Evolutionary conservation across 2,888 invertebrate genomes (phyloP), one percentile per base, ranked within the genome.

Genomic region (Tetragonisca angustula): DNA sequence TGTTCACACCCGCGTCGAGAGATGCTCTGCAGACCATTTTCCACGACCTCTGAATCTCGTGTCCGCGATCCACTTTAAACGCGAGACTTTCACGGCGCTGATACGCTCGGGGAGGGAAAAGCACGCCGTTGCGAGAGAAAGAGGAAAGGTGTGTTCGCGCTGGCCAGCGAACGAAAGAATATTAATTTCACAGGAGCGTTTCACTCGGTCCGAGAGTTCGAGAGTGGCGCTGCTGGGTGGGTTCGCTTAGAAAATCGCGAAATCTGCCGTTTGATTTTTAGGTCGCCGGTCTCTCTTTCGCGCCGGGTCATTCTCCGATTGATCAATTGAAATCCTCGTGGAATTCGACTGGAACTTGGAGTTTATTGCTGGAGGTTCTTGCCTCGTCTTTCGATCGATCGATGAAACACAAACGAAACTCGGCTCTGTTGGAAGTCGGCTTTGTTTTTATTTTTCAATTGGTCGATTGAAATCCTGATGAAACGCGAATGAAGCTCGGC

Each of bases 1-100:
- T 19, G 59, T 19, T 65, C 36, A 27, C 27, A 73, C 50, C 36
- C 56, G 19, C 24, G 64, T n/a, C 52, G 59, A 52, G 62, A 65
- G 76, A 54, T 43, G 61, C 24, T 61, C 21, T 36, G 62, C n/a
- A 17, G 32, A 61, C 71, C 61, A 27, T 74, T 83, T 85, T 85
- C 88, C 80, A 65, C 76, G 79, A 87, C 70, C 86, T 56, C 74
- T 77, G 80, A 27, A 81, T 74, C 76, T 64, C n/a, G n/a, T 24
- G 73, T 64, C 67, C 72, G 71, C 70, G 87, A 80, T 86, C 83
- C 76, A 81, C 83, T 79, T 86, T 62, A 54, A 72, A 79, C 72
- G 64, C 85, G 77, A 87, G 43, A 88, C 85, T 88, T 88, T 88
- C 88, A 85, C 88, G 75, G 36, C 70, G 67, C 36, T 65, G 62